Conservation (phyloP, 2,888 invertebrate genomes). For the Orthosia gothica region DNA sequence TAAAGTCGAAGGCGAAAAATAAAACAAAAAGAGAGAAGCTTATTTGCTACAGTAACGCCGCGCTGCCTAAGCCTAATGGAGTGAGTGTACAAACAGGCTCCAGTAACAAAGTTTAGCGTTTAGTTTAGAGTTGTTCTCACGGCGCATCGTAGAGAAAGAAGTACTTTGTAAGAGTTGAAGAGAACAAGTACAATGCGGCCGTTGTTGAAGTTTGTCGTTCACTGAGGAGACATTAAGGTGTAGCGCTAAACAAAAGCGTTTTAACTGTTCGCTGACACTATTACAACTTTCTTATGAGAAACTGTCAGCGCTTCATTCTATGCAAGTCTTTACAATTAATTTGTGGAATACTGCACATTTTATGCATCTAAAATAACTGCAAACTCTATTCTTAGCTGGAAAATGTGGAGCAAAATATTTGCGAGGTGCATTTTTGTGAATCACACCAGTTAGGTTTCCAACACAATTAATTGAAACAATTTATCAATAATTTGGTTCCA, state of each 20-base stretch:
- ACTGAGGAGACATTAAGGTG: background rate
- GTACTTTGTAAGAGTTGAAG: background rate
- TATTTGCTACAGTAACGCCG: background rate
- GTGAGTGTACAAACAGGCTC: constrained; percentile 16
- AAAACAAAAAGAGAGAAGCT: background rate
- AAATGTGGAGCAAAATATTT: background rate
- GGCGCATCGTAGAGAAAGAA: background rate
- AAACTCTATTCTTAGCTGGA: no score
- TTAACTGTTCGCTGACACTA: background rate
- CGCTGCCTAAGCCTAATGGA: constrained; percentile 21
- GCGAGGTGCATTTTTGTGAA: background rate
- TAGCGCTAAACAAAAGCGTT: background rate
- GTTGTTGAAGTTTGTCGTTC: constrained; percentile 19
- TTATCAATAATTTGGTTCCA: no score
- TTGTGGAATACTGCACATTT: background rate
- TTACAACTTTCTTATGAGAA: background rate
- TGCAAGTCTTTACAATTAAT: background rate
- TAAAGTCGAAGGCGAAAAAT: no score
- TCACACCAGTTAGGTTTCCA: no score
- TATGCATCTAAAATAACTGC: no score
- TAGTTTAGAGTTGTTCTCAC: constrained; percentile 33
- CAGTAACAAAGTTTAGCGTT: constrained; percentile 33
- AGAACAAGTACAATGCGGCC: constrained; percentile 3
- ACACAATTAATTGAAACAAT: no score
- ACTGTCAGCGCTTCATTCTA: background rate